These are phyloP conservation scores for Dolichopus griseipennis DNA, from an alignment of 2,888 invertebrate species.

Conservation along the genomic window DNA sequence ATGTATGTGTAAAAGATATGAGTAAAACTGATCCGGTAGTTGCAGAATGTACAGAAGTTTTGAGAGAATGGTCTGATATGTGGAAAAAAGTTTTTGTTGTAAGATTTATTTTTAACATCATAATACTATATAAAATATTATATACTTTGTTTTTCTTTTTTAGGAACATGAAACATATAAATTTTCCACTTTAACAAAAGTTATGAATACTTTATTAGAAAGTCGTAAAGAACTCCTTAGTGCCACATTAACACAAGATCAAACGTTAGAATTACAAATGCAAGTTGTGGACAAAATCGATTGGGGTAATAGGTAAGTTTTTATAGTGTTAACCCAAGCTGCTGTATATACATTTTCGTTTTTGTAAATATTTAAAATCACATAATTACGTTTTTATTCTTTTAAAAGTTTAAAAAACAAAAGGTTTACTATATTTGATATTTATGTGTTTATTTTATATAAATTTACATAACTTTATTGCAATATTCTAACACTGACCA, in stretches of 20 bases:
- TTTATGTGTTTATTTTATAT: too few relatives aligned
- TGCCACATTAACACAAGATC: conserved; percentile 85
- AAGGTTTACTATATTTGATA: too few relatives aligned
- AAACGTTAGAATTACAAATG: conserved; percentile 74
- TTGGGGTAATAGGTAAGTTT: conserved; percentile 85
- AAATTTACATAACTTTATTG: too few relatives aligned
- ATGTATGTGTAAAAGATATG: conserved; percentile 78
- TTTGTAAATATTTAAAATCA: too few relatives aligned
- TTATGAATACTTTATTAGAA: conserved; percentile 82
- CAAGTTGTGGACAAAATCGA: conserved; percentile 87
- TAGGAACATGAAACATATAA: conserved; percentile 77
- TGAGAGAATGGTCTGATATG: conserved; percentile 87
- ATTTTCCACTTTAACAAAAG: conserved; percentile 75
- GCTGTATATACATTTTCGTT: too few relatives aligned
- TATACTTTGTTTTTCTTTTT: conserved; percentile 27
- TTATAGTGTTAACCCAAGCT: neutral
- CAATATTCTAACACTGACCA: too few relatives aligned
- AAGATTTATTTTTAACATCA: conserved; percentile 37
- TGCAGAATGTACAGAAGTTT: conserved; percentile 79
- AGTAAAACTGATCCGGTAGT: conserved; percentile 84
- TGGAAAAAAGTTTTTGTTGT: conserved; percentile 92
- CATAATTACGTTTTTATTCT: too few relatives aligned
- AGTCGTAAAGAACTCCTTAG: conserved; percentile 76
- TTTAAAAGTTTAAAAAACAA: too few relatives aligned
- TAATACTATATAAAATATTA: too few relatives aligned